Evolutionary conservation across 2,888 invertebrate genomes (phyloP), one percentile per base, ranked within the genome.

Genomic region (Lissonota sp.): DNA sequence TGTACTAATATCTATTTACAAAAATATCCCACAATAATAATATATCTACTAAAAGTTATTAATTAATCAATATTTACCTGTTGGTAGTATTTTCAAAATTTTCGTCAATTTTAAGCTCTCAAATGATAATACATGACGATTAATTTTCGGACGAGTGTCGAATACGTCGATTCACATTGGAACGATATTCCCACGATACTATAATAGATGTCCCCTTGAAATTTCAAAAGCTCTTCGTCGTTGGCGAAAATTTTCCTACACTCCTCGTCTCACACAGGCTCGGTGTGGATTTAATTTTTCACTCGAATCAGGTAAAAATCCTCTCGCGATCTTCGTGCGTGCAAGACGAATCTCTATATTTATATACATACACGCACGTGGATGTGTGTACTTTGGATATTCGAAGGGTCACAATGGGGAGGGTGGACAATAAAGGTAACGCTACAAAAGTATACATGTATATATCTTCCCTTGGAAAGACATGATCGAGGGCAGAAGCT

Each of bases 241-340:
- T 66, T 80, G 84, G 69, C 72, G 77, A 83, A 83, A 80, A 80
- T 62, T 55, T 16, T 37, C 53, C 71, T 58, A 62, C 64, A 69
- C 62, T 57, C 57, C 42, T 78, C 66, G 67, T 66, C 39, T 79
- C 70, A 63, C 70, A 63, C 63, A 53, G 69, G 70, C 66, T 26
- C 26, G 26, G 26, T 26, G 26, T 82, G 84, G 78, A 85, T 82
- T 87, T 86, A 87, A 86, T 86, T 85, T 86, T 87, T 80, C 77
- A 83, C 80, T 67, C 51, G 72, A 67, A 70, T 79, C 88, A 86
- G 88, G 87, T 87, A 89, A 86, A 86, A 79, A 77, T 74, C 71
- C 69, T 77, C 51, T 51, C 66, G 37, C 70, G 73, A 73, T 75
- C 71, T 74, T 39, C 75, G 60, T 71, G 73, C 69, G 16, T 74